A percentile compares a stretch with the other conserved stretches of the same genome.
Evolutionary conservation across 2,888 invertebrate species (phyloP).

Genomic region (Barypeithes pellucidus): DNA sequence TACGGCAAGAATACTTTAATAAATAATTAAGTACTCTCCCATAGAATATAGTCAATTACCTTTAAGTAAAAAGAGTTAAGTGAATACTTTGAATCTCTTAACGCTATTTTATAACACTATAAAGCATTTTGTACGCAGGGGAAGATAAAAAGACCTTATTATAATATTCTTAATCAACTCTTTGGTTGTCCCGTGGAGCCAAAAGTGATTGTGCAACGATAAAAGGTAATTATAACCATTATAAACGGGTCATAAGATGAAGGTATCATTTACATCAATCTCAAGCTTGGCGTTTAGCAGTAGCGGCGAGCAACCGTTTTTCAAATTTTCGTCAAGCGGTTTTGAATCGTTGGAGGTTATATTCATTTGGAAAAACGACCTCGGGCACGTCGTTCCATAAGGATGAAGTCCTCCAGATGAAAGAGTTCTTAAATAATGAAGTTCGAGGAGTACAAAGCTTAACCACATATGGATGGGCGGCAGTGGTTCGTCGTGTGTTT

Average conservation of each 20-base stretch:
- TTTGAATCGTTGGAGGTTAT: too few relatives aligned
- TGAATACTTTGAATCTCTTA: constrained; percentile 2
- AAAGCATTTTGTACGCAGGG: constrained; percentile 4
- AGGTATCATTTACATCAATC: constrained; percentile 18
- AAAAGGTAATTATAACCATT: constrained; percentile 22
- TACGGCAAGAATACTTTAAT: background rate
- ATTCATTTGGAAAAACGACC: too few relatives aligned
- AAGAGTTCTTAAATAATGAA: too few relatives aligned
- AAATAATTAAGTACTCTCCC: background rate
- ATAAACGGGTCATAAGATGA: constrained; percentile 10
- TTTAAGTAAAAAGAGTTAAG: constrained; percentile 3
- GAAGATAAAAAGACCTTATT: constrained; percentile 16
- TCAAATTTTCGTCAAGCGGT: too few relatives aligned
- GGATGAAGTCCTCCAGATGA: too few relatives aligned
- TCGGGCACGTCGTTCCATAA: too few relatives aligned
- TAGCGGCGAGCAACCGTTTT: constrained; percentile 2
- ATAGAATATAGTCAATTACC: background rate
- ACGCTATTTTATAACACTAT: constrained; percentile 4
- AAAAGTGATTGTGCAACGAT: constrained; percentile 18
- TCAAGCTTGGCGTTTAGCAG: background rate
- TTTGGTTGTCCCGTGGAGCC: background rate
- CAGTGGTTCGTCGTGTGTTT: too few relatives aligned
- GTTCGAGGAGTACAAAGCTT: too few relatives aligned
- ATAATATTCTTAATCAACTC: constrained; percentile 16
- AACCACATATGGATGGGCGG: too few relatives aligned